These are phyloP conservation scores for Bombylius discolor DNA, from an alignment of 2,888 invertebrate species.

Conservation along the genomic window DNA sequence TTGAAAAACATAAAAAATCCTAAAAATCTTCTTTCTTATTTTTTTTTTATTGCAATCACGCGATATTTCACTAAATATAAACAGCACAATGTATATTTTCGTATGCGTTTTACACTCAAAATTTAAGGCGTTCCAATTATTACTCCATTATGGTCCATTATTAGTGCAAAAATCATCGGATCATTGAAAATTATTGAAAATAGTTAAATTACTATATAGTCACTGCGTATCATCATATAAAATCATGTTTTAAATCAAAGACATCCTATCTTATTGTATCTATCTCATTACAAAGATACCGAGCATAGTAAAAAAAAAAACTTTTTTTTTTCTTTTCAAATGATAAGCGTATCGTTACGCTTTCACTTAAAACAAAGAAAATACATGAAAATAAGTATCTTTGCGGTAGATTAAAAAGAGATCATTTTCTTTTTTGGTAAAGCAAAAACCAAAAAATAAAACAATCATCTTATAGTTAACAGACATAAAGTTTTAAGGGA, in stretches of 20 bases:
- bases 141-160: neutral
- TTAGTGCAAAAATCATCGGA: neutral
- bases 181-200: neutral
- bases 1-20: too few species aligned
- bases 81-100: too few species aligned
- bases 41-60: too few species aligned
- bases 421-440: neutral
- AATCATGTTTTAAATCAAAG: neutral
- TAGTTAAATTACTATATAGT: neutral
- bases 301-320: neutral
- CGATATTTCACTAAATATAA: too few species aligned
- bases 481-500: too few species aligned
- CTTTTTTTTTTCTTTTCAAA: neutral
- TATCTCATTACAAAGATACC: neutral
- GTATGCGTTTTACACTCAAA: neutral
- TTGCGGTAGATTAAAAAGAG: conserved; percentile 1
- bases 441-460: too few species aligned
- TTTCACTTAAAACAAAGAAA: conserved; percentile 3
- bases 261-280: neutral
- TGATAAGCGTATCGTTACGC: neutral
- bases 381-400: neutral
- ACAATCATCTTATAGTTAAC: too few species aligned
- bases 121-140: neutral
- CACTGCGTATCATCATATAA: neutral
- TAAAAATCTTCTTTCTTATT: too few species aligned